Base-by-base conservation (phyloP, 2,888 invertebrate genomes). In the Girardia tigrina region DNA sequence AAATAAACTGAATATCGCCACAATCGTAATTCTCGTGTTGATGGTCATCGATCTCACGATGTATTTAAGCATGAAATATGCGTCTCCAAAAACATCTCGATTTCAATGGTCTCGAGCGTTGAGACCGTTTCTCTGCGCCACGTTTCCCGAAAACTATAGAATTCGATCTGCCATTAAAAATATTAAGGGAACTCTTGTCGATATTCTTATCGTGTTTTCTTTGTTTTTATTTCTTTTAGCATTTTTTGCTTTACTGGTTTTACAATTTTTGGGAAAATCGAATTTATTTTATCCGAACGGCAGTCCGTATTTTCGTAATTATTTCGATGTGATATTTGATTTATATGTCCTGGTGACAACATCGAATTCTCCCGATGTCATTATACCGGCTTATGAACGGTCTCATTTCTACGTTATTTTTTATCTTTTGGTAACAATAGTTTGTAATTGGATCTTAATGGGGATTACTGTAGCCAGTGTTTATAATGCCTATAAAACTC, bases 381-480 rank as follows among this genome's bases (percentile, higher is more conserved):
- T 83, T 85, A 85, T 86, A 84, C 86, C 86, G 29, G 85, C 85
- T 0, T 86, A 85, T 80, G 83, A 85, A 77, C 77, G 80, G 69
- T 84, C 79, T 77, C 79, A 80, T 74, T 84, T 82, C 81, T 86
- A 81, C 79, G 82, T 83, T 0, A 72, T 86, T 12, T 86, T 85
- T 80, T 86, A 86, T 78, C 80, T 84, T 28, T 78, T 81, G 26
- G 86, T 84, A 78, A 78, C 85, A 26, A 80, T 86, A 73, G 81
- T 86, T 72, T 84, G 84, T 78, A 80, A 85, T 27, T 86, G 85
- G 79, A 82, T 86, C 73, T 86, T 86, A 79, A 85, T 86, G 85
- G 88, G 97, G 78, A 97, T 98, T 85, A 95, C 97, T 83, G 89
- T 92, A 87, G 97, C 97, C 75, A 95, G 95, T 76, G 95, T 97